Base-by-base conservation (phyloP, 2,888 invertebrate genomes). In the Ypsolopha sequella region DNA sequence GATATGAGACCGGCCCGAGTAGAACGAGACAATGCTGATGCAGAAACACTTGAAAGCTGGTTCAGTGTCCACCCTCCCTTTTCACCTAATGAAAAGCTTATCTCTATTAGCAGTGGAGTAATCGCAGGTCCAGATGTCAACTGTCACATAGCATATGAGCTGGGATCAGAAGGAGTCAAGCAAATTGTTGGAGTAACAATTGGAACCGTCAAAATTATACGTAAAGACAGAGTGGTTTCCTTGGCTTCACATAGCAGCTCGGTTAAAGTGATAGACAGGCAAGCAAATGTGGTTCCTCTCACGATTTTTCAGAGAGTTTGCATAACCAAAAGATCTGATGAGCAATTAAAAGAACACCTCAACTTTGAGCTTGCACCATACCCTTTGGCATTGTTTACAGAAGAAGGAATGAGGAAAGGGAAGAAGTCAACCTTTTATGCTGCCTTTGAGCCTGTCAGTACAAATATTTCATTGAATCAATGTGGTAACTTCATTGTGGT, bases 221-320 rank as follows among this genome's bases (percentile, higher is more conserved):
- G 54, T 7, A 56, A 55, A 44, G 55, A 56, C 35, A 55, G 50
- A 45, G 52, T 55, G 33, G 9, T 11, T 13, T 33, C 49, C 1
- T 24, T 53, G 33, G 41, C 54, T n/a, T 44, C 54, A 41, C 35
- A 52, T n/a, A n/a, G 24, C 38, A 54, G 53, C 44, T 53, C 43
- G 41, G 41, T 48, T 7, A 50, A 54, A 41, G 43, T 43, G 35
- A 39, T 52, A 11, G 45, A 55, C 33, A 41, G 41, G 24, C 33
- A 44, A 41, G 53, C 54, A 6, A n/a, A 47, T 36, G 53, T 57
- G 1, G 47, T 57, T 51, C 55, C 55, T 8, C 51, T 56, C 6
- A n/a, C 56, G 34, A 35, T 55, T 2, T 57, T 56, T 47, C 53
- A 54, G 49, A 46, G 56, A 50, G 53, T 58, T 39, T 39, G 50